Percentiles rank a stretch among this genome's conserved stretches.
Evolutionary conservation across 2,113 vertebrate genomes (phyloP).

Genomic region (Syrmaticus mikado): DNA sequence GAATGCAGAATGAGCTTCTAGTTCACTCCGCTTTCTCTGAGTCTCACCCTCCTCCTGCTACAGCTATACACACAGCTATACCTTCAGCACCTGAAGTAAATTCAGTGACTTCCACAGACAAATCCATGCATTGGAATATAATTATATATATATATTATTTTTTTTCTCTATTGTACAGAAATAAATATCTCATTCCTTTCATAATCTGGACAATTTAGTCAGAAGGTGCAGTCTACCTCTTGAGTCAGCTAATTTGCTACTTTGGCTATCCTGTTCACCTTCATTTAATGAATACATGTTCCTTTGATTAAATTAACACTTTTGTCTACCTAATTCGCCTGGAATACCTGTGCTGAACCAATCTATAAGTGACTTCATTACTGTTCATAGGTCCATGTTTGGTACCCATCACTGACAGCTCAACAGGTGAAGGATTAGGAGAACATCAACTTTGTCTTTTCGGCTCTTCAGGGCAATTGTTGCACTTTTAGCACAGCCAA

Average conservation of each 20-base stretch:
- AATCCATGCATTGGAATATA: not conserved
- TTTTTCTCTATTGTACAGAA: not conserved
- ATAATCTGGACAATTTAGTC: constrained; percentile 46
- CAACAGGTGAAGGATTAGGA: constrained; percentile 68
- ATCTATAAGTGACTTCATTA: constrained; percentile 78
- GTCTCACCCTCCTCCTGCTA: accelerated
- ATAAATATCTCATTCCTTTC: constrained; percentile 15
- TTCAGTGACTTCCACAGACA: not conserved
- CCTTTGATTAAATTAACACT: constrained; percentile 84
- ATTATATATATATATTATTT: not conserved
- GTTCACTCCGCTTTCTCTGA: not conserved
- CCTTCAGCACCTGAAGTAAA: not conserved
- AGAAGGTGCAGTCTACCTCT: constrained; percentile 62
- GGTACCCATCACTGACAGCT: constrained; percentile 77
- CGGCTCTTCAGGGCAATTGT: constrained; percentile 68
- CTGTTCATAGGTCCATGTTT: constrained; percentile 72
- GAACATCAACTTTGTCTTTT: constrained; percentile 77
- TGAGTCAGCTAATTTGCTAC: constrained; percentile 76
- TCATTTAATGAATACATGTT: constrained; percentile 78
- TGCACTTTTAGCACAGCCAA: constrained; percentile 8
- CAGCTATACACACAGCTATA: accelerated
- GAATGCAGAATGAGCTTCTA: not conserved
- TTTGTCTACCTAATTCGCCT: constrained; percentile 81
- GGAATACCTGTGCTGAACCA: constrained; percentile 76
- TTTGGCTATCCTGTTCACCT: constrained; percentile 73